These are phyloP conservation scores for Todiramphus saurophagus DNA, from an alignment of 2,113 vertebrate species.

Conservation along the genomic window DNA sequence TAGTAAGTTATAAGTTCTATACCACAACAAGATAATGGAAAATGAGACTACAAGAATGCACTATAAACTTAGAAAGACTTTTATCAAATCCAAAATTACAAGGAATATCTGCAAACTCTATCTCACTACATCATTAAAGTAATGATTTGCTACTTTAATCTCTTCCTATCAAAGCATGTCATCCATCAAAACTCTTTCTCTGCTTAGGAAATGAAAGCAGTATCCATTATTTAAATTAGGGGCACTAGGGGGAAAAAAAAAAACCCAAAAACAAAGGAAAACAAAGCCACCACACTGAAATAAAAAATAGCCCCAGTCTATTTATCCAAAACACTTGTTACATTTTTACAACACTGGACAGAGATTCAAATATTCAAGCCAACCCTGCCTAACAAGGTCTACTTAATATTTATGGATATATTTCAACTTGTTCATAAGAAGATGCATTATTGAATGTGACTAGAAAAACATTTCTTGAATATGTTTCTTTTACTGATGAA, in stretches of 20 bases:
- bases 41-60: not conserved
- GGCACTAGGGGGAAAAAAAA: not conserved
- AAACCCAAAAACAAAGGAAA: not conserved
- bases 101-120: not conserved
- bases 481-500: conserved; percentile 2
- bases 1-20: not conserved
- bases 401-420: not conserved
- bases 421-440: conserved; percentile 4
- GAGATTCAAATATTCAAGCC: not conserved
- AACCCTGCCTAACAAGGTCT: not conserved
- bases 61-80: conserved; percentile 8
- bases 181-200: not conserved
- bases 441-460: not conserved
- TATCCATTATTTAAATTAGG: not conserved
- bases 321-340: not conserved
- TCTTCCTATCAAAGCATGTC: not conserved
- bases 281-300: not conserved
- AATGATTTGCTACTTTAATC: not conserved
- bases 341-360: conserved; percentile 50
- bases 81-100: not conserved
- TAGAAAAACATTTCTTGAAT: conserved; percentile 13
- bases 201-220: not conserved
- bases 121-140: conserved; percentile 24
- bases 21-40: conserved; percentile 4
- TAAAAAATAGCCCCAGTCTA: not conserved